phyloP scores from a whole-genome alignment of 2,888 invertebrate species.

The Acanthococcus lagerstroemiae region DNA sequence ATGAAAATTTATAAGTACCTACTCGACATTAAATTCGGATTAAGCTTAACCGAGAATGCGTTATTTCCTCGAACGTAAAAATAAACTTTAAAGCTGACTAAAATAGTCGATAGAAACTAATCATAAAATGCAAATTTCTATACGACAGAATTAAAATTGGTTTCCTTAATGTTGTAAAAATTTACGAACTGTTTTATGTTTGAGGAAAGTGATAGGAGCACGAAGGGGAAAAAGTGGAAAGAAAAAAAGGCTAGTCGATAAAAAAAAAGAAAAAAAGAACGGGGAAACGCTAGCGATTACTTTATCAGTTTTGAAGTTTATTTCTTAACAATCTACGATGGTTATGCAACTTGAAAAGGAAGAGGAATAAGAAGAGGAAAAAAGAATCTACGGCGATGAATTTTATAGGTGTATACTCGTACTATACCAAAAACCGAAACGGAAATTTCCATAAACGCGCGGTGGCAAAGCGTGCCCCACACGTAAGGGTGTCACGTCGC shows the following conservation, averaged over 20 bases:
- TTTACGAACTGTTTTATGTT: slow-evolving; percentile 30
- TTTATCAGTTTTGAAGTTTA: slow-evolving; percentile 1
- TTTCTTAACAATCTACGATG: background rate
- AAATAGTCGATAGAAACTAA: background rate
- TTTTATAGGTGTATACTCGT: no score
- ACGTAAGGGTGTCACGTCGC: no score
- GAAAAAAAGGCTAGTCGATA: background rate
- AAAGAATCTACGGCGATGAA: background rate
- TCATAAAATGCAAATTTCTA: slow-evolving; percentile 29
- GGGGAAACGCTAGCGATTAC: background rate
- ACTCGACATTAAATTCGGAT: no score
- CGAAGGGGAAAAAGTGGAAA: background rate
- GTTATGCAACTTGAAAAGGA: background rate
- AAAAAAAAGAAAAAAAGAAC: background rate
- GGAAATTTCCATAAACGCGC: no score
- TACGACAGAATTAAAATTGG: slow-evolving; percentile 28
- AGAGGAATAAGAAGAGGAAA: background rate
- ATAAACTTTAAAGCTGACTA: background rate
- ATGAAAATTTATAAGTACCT: no score
- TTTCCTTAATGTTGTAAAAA: slow-evolving; percentile 26
- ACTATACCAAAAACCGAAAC: no score
- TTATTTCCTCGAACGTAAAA: background rate
- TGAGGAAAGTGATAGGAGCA: background rate
- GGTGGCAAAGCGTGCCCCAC: no score
- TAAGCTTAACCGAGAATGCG: no score